These are phyloP conservation scores for Venustaconcha ellipsiformis DNA, from an alignment of 1,140 invertebrate genomes.

Conservation along the genomic window DNA sequence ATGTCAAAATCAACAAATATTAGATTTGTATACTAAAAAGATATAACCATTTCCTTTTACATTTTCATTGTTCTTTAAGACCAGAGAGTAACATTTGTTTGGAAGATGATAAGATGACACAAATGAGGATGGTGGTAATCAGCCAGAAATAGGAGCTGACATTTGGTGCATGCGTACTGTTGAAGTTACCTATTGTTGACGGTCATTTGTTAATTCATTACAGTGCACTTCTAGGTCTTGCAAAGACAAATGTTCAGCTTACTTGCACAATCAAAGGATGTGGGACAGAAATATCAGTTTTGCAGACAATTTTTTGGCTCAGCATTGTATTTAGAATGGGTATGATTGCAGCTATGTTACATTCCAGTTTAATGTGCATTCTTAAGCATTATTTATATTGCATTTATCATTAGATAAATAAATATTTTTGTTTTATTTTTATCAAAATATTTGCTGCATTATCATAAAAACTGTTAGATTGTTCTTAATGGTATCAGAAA, in stretches of 20 bases:
- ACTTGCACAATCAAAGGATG: too few relatives aligned
- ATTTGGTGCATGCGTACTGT: background rate
- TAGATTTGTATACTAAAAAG: conserved; percentile 1
- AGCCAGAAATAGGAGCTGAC: background rate
- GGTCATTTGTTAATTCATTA: too few relatives aligned
- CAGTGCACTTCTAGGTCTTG: background rate
- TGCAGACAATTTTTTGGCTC: background rate
- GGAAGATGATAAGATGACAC: background rate
- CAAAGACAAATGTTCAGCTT: background rate
- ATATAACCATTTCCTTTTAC: too few relatives aligned
- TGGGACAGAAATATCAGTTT: too few relatives aligned
- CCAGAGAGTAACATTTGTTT: background rate
- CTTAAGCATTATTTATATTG: too few relatives aligned
- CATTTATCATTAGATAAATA: too few relatives aligned
- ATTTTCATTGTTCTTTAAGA: too few relatives aligned
- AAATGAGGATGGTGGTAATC: background rate
- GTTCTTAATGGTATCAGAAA: too few relatives aligned
- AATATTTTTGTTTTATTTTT: too few relatives aligned
- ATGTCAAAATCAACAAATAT: background rate
- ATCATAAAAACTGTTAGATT: too few relatives aligned
- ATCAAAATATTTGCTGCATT: too few relatives aligned
- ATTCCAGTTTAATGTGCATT: too few relatives aligned
- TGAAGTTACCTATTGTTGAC: background rate
- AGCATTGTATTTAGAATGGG: background rate
- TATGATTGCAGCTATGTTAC: background rate